Base-by-base conservation (phyloP, 2,888 invertebrate genomes). In the Drosophila putrida region DNA sequence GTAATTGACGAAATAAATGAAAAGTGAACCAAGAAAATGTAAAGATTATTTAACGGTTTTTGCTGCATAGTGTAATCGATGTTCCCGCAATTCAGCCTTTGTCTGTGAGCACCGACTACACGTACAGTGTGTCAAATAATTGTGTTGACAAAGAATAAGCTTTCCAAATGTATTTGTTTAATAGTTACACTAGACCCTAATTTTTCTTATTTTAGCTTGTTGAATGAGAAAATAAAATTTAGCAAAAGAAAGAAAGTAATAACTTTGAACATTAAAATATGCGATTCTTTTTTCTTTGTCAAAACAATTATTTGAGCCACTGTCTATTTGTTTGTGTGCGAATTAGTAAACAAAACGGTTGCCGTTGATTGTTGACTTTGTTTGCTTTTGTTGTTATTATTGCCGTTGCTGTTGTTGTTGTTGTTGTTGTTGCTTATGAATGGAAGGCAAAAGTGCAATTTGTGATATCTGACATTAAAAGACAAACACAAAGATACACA, bases 311-410 rank as follows among this genome's bases (percentile, higher is more conserved):
- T 3, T 20, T 20, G 20, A 2, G 46, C 39, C 31, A 35, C 11
- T 35, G 27, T 44, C 33, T 68, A 33, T 58, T 53, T 62, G 47
- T 61, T 57, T 58, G 39, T 63, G 65, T 54, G 67, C 46, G 53
- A 85, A 82, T 82, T 76, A 80, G 80, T 85, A 82, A 75, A 87
- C 78, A 80, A 81, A 78, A 69, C 75, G 67, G 65, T 67, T 79
- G 69, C 59, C 50, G 62, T 51, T 75, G 63, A 71, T 66, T 71
- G 71, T 76, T 76, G 73, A 73, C 71, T 53, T 65, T 76, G 49
- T 68, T 64, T 64, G 44, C 51, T 57, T 64, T 78, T 69, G 78
- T 66, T 68, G 59, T 65, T 68, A 65, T 43, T 58, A 31, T 49
- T 20, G 20, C 20, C 20, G 20, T 20, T 20, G 20, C 20, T 20